A percentile compares a stretch with the other conserved stretches of the same genome.
These are phyloP conservation scores for Elephantulus edwardii DNA, from an alignment of 2,113 vertebrate species.

Conservation along the genomic window DNA sequence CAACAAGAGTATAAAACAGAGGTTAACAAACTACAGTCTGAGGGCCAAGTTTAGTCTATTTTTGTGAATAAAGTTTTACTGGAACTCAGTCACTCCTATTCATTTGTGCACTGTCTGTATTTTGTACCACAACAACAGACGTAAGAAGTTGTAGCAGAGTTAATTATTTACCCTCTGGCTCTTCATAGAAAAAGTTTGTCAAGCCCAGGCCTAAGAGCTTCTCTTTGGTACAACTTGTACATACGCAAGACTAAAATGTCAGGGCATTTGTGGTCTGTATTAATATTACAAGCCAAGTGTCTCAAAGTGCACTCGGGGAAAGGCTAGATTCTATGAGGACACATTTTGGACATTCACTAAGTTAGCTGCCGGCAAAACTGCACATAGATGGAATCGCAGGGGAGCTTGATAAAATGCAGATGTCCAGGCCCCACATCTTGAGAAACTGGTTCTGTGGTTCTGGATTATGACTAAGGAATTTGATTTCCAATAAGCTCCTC, in stretches of 20 bases:
- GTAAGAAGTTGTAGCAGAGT: accelerated
- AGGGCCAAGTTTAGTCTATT: background rate
- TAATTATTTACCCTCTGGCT: accelerated
- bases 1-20: background rate
- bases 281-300: background rate
- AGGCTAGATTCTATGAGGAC: background rate
- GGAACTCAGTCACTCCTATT: background rate
- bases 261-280: too few relatives aligned
- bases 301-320: background rate
- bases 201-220: background rate
- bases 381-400: accelerated
- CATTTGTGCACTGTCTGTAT: background rate
- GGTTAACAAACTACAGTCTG: background rate
- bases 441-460: background rate
- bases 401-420: background rate
- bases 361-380: background rate
- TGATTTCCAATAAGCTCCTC: background rate
- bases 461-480: background rate
- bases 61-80: background rate
- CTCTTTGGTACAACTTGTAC: accelerated
- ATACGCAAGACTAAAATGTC: background rate
- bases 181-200: too few relatives aligned
- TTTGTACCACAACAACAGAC: background rate
- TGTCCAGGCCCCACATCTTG: background rate
- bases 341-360: accelerated